Evolutionary conservation across 2,113 vertebrate genomes (phyloP).

Genomic region (Antechinus stuartii): DNA sequence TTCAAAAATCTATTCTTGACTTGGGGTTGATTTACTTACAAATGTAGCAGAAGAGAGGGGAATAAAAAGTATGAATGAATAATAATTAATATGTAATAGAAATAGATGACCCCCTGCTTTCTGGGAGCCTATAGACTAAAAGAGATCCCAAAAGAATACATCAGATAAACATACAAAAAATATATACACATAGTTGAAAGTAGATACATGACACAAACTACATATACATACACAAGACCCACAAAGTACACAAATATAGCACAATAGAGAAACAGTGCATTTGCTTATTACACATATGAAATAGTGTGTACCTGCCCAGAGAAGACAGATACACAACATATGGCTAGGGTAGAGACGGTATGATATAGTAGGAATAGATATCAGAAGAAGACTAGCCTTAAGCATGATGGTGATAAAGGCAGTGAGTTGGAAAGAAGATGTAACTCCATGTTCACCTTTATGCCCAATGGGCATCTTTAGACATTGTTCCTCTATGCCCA

Average conservation of each 20-base stretch:
- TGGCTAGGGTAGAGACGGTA: not conserved
- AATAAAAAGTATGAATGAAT: not conserved
- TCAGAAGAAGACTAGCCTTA: not conserved
- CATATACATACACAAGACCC: not conserved
- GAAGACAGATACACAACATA: not conserved
- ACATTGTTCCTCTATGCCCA: not conserved
- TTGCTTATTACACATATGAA: not conserved
- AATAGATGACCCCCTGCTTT: not conserved
- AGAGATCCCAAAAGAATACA: not conserved
- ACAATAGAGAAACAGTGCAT: not conserved
- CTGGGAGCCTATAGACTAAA: not conserved
- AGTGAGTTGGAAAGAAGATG: not conserved
- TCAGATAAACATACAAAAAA: not conserved
- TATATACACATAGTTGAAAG: not conserved
- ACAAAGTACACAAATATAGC: not conserved
- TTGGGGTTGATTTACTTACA: not conserved
- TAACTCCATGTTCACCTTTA: not conserved
- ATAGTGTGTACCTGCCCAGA: not conserved
- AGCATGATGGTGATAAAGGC: no score
- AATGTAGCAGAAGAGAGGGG: not conserved
- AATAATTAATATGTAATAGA: not conserved
- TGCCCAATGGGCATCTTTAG: not conserved
- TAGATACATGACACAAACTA: not conserved
- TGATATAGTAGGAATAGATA: not conserved
- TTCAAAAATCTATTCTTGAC: not conserved